Percentiles rank a stretch among this genome's conserved stretches.
Conservation (phyloP, 2,888 invertebrate genomes). For the Sceliomorpha sp. region DNA sequence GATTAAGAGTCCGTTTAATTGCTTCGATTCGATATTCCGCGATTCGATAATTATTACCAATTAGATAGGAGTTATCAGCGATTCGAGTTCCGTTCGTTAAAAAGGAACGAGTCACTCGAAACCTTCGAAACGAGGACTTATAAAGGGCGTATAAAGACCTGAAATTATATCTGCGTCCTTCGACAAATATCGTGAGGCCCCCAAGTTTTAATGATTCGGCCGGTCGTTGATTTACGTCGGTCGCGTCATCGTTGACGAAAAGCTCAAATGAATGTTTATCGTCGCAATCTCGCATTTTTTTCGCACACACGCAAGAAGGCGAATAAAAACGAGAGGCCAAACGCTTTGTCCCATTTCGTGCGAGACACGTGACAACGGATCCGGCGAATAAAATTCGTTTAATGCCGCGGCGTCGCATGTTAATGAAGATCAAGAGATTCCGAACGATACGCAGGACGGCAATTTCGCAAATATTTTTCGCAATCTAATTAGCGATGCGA, state of each 20-base stretch:
- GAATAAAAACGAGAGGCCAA: slow-evolving; percentile 27
- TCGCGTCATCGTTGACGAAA: slow-evolving; percentile 29
- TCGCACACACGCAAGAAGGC: background rate
- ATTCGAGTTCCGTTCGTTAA: too few relatives aligned
- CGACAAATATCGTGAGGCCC: too few relatives aligned
- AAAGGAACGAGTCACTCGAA: too few relatives aligned
- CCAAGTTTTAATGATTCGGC: background rate
- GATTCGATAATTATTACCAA: too few relatives aligned
- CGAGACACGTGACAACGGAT: slow-evolving; percentile 55
- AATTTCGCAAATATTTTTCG: slow-evolving; percentile 52
- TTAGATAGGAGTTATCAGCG: too few relatives aligned
- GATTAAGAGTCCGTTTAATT: slow-evolving; percentile 50
- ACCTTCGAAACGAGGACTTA: too few relatives aligned
- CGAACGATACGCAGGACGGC: slow-evolving; percentile 54
- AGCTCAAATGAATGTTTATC: slow-evolving; percentile 41
- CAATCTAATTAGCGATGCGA: slow-evolving; percentile 57
- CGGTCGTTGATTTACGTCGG: background rate
- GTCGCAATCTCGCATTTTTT: slow-evolving; percentile 21
- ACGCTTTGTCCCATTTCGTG: slow-evolving; percentile 51
- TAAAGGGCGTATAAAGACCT: background rate
- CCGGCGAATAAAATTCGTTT: slow-evolving; percentile 55
- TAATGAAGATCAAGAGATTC: slow-evolving; percentile 59
- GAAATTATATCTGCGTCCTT: background rate
- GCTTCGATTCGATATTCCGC: too few relatives aligned
- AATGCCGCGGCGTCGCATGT: slow-evolving; percentile 53